These are phyloP conservation scores for Heterohyrax brucei DNA, from an alignment of 2,797 vertebrate species.

Conservation along the genomic window DNA sequence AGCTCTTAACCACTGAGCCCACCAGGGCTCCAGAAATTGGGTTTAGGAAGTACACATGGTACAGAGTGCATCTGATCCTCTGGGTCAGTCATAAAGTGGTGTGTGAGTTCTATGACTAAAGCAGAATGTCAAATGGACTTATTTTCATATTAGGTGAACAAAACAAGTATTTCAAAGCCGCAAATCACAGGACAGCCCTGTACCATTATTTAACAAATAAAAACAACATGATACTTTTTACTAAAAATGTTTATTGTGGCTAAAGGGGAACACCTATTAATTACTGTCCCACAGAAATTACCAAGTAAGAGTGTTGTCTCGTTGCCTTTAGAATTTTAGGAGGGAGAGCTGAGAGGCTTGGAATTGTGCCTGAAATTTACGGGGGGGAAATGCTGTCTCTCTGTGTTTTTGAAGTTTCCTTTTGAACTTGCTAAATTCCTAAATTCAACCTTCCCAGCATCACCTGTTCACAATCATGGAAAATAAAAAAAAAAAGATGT, in stretches of 20 bases:
- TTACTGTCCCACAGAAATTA: neutral
- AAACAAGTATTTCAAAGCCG: no score
- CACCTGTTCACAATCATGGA: rapidly evolving
- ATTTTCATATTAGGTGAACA: no score
- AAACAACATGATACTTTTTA: neutral
- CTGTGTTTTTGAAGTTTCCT: neutral
- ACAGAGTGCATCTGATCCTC: no score
- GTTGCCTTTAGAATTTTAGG: neutral
- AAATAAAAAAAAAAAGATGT: no score
- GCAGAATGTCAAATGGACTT: no score
- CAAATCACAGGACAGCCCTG: no score
- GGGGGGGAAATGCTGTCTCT: neutral
- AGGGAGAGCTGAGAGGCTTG: neutral
- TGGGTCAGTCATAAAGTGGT: no score
- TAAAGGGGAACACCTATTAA: neutral
- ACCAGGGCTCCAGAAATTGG: no score
- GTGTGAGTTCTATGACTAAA: no score
- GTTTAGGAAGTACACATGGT: no score
- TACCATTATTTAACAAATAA: neutral
- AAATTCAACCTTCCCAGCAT: no score
- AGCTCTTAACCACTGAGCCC: no score
- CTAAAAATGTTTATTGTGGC: neutral
- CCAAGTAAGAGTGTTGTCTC: neutral
- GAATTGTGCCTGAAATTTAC: neutral
- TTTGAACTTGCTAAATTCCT: neutral